Base-by-base conservation (phyloP, 2,888 invertebrate genomes). In the Lingula anatina region DNA sequence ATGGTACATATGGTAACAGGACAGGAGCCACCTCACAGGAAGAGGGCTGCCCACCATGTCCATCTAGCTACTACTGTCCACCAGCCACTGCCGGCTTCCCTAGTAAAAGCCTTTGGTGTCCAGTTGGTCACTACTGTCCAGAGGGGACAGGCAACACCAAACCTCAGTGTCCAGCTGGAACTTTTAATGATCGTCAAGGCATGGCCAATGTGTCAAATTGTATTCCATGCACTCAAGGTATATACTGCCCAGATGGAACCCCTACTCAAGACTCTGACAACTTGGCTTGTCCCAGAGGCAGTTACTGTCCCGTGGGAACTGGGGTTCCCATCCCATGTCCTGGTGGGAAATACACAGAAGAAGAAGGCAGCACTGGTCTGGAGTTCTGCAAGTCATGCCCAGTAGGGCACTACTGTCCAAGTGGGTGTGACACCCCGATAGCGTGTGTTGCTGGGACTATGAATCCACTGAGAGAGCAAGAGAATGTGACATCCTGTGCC, bases 11-110 rank as follows among this genome's bases (percentile, higher is more conserved):
- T 55, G 73, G 73, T 18, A 59, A 57, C 50, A 60, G 46, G 18
- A 45, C 38, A 24, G 73, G 72, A 3, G 61, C 64, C 12, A 51
- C 40, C 9, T 46, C 44, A 21, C 50, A 53, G 41, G 57, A 44
- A 1, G 46, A 62, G 1, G 62, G 66, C 0, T 74, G 74, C 51
- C 58, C 46, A 20, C 25, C 41, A 1, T 74, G 74, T 53, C 66
- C 64, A n/a, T 68, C 66, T 42, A 70, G 68, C 1, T 71, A 61
- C 49, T 73, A 71, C 50, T 74, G 73, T 51, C 70, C 67, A 23
- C 60, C 59, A 42, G 71, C 61, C 18, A 70, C 70, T 9, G 61
- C 60, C 18, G 68, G 68, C 20, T 46, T 44, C 36, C 70, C 62
- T 35, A 51, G 49, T 18, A 55, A 50, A 28, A 55, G 57, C 21